phyloP scores from a whole-genome alignment of 2,113 vertebrate genomes.

The Apistogramma diplotaenia region DNA sequence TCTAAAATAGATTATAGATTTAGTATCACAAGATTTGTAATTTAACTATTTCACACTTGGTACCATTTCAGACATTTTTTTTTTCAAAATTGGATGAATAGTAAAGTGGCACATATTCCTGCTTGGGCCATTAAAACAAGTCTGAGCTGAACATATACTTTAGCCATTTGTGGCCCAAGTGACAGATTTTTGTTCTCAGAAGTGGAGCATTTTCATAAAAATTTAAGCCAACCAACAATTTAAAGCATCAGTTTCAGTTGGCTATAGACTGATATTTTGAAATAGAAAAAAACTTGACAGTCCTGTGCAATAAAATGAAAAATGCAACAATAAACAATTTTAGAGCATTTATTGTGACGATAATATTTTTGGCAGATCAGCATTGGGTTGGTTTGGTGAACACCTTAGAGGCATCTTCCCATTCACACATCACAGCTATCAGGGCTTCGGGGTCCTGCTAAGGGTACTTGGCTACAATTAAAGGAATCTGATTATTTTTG shows the following conservation, averaged over 20 bases:
- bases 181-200: not conserved
- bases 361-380: not conserved
- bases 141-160: not conserved
- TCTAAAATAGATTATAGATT: no score
- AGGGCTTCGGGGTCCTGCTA: not conserved
- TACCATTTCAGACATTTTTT: not conserved
- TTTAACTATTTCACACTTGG: not conserved
- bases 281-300: not conserved
- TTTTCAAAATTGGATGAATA: not conserved
- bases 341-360: not conserved
- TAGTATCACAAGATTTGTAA: not conserved
- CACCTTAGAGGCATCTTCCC: not conserved
- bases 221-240: not conserved
- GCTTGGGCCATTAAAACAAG: not conserved
- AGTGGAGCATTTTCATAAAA: not conserved
- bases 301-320: no score
- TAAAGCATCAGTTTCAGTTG: not conserved
- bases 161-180: not conserved
- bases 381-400: not conserved
- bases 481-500: not conserved
- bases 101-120: not conserved
- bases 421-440: not conserved
- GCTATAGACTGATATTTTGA: not conserved
- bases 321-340: not conserved
- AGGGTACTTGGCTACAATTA: not conserved